Conservation (phyloP, 2,113 vertebrate genomes). For the Gopherus evgoodei region DNA sequence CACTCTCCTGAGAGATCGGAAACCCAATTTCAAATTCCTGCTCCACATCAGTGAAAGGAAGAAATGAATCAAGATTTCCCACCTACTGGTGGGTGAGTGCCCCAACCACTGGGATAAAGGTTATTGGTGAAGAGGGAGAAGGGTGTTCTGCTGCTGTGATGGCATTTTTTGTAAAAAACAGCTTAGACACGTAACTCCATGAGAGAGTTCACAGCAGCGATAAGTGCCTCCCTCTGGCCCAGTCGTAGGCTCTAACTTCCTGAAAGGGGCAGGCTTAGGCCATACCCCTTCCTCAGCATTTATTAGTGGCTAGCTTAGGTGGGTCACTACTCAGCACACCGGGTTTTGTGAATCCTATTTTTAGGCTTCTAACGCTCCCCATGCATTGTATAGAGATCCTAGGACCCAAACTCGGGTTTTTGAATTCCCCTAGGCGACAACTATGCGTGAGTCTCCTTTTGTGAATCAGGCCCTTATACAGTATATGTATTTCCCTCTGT, state of each 20-base stretch:
- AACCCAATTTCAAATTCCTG: neutral
- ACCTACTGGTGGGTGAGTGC: neutral
- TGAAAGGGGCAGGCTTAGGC: neutral
- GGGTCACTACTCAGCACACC: neutral
- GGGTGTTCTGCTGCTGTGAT: neutral
- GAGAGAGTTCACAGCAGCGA: neutral
- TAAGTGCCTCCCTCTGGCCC: neutral
- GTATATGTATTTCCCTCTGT: neutral
- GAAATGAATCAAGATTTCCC: neutral
- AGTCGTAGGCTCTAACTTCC: neutral
- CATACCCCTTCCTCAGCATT: neutral
- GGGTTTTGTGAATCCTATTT: neutral
- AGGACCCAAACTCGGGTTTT: neutral
- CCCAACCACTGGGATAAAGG: neutral
- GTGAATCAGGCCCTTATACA: neutral
- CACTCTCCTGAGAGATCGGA: neutral
- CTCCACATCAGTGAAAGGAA: neutral
- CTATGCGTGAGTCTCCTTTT: neutral
- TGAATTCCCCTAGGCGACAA: neutral
- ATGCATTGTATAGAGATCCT: neutral
- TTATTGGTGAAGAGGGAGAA: neutral
- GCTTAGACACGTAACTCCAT: neutral
- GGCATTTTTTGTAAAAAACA: neutral
- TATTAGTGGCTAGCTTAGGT: neutral
- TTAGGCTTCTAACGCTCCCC: neutral